A percentile compares a stretch with the other conserved stretches of the same genome.
phyloP scores from a whole-genome alignment of 1,140 invertebrate species.

The Lucilia cuprina region DNA sequence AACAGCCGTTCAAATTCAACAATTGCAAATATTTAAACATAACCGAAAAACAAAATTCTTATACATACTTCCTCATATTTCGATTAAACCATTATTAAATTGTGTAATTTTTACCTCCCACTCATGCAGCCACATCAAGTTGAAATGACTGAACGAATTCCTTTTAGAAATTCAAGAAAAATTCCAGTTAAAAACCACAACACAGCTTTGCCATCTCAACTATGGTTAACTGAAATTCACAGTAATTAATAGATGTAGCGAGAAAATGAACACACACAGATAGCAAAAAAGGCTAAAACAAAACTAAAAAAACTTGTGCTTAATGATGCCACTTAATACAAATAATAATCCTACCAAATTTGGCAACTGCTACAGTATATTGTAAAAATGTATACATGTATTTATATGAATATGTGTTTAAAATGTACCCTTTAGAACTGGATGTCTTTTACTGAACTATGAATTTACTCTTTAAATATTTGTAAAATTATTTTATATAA shows the following conservation, averaged over 20 bases:
- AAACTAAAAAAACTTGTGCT: neutral
- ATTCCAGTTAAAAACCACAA: neutral
- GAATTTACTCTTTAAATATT: too few species aligned
- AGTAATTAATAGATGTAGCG: neutral
- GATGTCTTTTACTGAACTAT: too few species aligned
- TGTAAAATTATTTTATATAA: too few species aligned
- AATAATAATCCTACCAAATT: slow-evolving; percentile 28
- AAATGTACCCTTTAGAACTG: too few species aligned
- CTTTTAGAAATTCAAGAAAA: neutral
- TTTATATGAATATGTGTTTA: neutral
- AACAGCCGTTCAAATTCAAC: too few species aligned
- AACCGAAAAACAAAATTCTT: too few species aligned
- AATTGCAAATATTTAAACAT: too few species aligned
- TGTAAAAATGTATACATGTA: too few species aligned
- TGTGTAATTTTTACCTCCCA: neutral
- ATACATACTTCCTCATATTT: neutral
- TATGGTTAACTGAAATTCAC: slow-evolving; percentile 7
- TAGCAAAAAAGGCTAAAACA: neutral
- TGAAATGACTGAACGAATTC: neutral
- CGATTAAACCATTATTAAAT: neutral
- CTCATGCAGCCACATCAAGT: neutral
- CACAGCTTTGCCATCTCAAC: neutral
- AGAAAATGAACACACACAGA: neutral
- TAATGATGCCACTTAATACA: slow-evolving; percentile 12
- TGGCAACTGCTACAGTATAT: neutral